A percentile compares a stretch with the other conserved stretches of the same genome.
Evolutionary conservation across 2,888 invertebrate species (phyloP).

Genomic region (Agelastica alni): DNA sequence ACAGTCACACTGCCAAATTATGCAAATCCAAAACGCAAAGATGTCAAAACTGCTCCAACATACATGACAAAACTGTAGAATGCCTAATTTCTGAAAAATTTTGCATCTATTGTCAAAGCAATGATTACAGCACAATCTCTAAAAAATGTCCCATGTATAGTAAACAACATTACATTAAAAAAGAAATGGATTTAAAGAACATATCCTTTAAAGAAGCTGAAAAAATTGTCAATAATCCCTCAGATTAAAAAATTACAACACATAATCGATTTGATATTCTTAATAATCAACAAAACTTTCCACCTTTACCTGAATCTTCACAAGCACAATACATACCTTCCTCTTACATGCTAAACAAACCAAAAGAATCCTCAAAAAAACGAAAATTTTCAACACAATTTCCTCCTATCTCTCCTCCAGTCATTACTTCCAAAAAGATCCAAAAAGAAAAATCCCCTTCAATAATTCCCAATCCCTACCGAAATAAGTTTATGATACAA

Average conservation of each 20-base stretch:
- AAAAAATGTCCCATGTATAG: slow-evolving; percentile 5
- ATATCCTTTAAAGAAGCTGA: neutral
- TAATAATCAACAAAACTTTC: slow-evolving; percentile 3
- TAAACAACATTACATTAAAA: slow-evolving; percentile 4
- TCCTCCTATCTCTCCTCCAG: neutral
- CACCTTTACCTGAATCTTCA: neutral
- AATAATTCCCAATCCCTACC: slow-evolving; percentile 10
- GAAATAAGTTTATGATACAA: too few relatives aligned
- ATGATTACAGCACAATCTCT: neutral
- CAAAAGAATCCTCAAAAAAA: slow-evolving; percentile 1
- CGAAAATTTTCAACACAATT: neutral
- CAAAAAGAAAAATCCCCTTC: neutral
- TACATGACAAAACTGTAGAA: neutral
- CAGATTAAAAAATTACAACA: too few relatives aligned
- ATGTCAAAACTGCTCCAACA: neutral
- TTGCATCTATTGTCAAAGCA: slow-evolving; percentile 5
- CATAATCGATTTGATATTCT: slow-evolving; percentile 6
- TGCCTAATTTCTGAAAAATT: neutral
- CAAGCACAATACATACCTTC: neutral
- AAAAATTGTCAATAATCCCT: too few relatives aligned
- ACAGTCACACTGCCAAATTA: neutral
- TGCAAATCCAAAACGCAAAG: slow-evolving; percentile 1
- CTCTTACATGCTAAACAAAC: slow-evolving; percentile 8
- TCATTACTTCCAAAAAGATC: neutral
- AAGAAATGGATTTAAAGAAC: slow-evolving; percentile 1